Conservation (phyloP, 2,113 vertebrate species). For the Nothocercus nigrocapillus region DNA sequence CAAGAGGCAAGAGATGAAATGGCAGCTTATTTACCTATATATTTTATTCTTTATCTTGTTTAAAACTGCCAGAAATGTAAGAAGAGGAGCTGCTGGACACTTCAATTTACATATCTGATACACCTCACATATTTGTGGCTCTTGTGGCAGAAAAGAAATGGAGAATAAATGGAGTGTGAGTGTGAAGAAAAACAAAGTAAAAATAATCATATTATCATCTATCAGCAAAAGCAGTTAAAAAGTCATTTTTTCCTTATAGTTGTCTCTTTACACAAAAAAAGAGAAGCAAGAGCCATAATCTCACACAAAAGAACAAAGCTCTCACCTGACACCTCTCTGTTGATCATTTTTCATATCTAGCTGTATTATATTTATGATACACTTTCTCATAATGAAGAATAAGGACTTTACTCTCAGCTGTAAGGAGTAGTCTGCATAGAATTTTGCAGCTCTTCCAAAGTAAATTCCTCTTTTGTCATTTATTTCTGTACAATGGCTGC, state of each 20-base stretch:
- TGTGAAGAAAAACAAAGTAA: background rate
- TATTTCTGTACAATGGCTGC: background rate
- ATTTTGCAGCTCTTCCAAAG: background rate
- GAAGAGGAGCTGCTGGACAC: background rate
- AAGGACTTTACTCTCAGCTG: background rate
- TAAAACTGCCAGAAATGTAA: background rate
- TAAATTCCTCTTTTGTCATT: background rate
- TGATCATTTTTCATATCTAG: background rate
- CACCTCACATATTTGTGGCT: background rate
- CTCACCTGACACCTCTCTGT: background rate
- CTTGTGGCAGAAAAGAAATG: background rate
- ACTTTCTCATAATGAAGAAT: background rate
- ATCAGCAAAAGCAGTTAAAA: background rate
- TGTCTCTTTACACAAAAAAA: background rate
- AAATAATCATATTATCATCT: background rate
- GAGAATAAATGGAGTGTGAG: background rate
- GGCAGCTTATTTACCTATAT: background rate
- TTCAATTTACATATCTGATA: background rate
- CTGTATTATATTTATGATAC: background rate
- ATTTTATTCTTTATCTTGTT: background rate
- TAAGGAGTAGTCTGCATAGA: background rate
- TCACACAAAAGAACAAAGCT: background rate
- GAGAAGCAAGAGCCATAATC: background rate
- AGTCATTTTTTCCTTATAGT: background rate
- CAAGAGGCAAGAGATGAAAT: background rate